Evolutionary conservation across 2,797 vertebrate genomes (phyloP).

Genomic region (Acropternis orthonyx): DNA sequence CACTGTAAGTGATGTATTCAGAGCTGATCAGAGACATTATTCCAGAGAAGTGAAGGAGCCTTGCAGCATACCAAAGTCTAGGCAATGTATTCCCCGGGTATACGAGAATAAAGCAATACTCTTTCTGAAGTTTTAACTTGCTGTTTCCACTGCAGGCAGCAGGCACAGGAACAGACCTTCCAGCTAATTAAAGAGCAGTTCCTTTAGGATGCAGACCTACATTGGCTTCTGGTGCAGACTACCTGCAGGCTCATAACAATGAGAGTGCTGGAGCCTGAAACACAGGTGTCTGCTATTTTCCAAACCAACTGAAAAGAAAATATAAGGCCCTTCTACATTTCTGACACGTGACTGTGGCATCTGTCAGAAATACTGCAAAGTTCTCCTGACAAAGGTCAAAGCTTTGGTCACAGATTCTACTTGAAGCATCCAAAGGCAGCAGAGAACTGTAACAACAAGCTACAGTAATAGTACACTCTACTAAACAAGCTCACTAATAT

Average conservation of each 20-base stretch:
- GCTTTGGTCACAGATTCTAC: not conserved
- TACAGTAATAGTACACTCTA: not conserved
- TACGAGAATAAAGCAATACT: fast-evolving
- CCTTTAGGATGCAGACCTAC: not conserved
- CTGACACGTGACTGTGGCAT: not conserved
- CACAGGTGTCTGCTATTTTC: not conserved
- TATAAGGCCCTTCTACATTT: not conserved
- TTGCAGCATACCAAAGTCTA: not conserved
- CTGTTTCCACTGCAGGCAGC: not conserved
- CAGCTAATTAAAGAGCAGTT: not conserved
- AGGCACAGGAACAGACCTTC: not conserved
- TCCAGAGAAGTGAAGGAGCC: not conserved
- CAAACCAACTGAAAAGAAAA: not conserved
- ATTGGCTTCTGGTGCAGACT: not conserved
- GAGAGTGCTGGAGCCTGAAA: not conserved
- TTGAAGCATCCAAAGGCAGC: not conserved
- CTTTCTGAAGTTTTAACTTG: not conserved
- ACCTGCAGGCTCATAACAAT: not conserved
- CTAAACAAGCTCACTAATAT: not conserved
- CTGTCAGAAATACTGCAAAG: not conserved
- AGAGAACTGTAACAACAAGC: not conserved
- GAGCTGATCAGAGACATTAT: not conserved
- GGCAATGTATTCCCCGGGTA: not conserved
- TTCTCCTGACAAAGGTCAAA: not conserved
- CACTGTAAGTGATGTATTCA: not conserved